Base-by-base conservation (phyloP, 92 coral and sea anemone species). In the Montipora capitata region DNA sequence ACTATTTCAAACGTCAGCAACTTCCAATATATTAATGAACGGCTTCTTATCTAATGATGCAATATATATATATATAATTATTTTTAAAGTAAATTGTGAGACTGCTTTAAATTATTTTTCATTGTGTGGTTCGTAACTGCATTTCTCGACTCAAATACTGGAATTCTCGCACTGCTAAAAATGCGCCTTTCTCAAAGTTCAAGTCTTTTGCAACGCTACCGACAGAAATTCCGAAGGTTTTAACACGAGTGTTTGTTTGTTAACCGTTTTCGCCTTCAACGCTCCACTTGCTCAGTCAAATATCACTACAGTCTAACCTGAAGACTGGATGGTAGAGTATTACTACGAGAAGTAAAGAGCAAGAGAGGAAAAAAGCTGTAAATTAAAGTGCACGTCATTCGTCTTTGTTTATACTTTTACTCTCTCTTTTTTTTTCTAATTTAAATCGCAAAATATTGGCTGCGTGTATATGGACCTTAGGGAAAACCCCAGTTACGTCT, bases 41-140 rank as follows among this genome's bases (percentile, higher is more conserved):
- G 61, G 27, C 66, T 68, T 17, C 40, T 42, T 64, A 5, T 62
- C 43, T n/a, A 39, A 18, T 43, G 71, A 78, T 43, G 83, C 44
- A 78, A 78, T 78, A 10, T 43, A 42, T 35, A 42, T 35, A 20
- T 16, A 78, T 62, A 62, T 78, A 78, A 43, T 43, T 64, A 15
- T n/a, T 18, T 41, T 10, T 5, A 48, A 48, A 20, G 35, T 27
- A 18, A 77, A 59, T 59, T 40, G 54, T 17, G 5, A 10, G 49
- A 15, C 18, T 45, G 61, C 14, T 41, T 48, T 27, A 59, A 16
- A n/a, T 48, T 15, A 41, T 40, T 18, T 11, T 16, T 40, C 72
- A 43, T 42, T 63, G 42, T 64, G 45, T 0, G 58, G 58, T 78
- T 16, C 41, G 12, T 2, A 18, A 45, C 40, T 66, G 62, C 84